phyloP scores from a whole-genome alignment of 2,797 vertebrate species.

The Acanthiza pusilla region DNA sequence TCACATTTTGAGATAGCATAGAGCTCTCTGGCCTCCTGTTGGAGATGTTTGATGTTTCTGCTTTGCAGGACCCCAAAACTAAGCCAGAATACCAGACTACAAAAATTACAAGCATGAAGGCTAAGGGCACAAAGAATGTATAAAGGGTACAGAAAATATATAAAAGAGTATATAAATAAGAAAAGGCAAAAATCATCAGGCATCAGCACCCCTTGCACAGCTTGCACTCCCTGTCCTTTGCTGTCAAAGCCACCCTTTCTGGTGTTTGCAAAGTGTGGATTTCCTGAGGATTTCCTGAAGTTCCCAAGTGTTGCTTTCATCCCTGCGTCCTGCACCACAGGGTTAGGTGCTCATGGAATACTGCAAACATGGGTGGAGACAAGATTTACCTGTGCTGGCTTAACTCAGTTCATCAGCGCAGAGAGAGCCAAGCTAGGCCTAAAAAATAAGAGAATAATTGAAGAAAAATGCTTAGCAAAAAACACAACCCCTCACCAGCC shows the following conservation, averaged over 20 bases:
- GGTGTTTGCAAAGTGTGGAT: not conserved
- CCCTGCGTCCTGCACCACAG: no score
- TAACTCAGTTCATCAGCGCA: not conserved
- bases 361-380: not conserved
- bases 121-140: no score
- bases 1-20: no score
- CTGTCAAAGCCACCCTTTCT: not conserved
- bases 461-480: not conserved
- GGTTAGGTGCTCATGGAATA: not conserved
- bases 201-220: not conserved
- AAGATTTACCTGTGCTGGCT: not conserved
- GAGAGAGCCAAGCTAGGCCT: not conserved
- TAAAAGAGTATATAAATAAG: no score
- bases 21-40: no score
- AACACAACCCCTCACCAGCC: not conserved
- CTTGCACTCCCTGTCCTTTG: not conserved
- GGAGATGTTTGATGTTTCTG: no score
- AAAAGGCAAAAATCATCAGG: no score
- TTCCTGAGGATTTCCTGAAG: not conserved
- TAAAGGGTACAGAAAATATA: no score
- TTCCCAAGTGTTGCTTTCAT: not conserved
- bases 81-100: no score
- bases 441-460: not conserved
- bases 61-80: no score
- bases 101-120: no score